Evolutionary conservation across 2,888 invertebrate species (phyloP).

Genomic region (Oscheius sp.): DNA sequence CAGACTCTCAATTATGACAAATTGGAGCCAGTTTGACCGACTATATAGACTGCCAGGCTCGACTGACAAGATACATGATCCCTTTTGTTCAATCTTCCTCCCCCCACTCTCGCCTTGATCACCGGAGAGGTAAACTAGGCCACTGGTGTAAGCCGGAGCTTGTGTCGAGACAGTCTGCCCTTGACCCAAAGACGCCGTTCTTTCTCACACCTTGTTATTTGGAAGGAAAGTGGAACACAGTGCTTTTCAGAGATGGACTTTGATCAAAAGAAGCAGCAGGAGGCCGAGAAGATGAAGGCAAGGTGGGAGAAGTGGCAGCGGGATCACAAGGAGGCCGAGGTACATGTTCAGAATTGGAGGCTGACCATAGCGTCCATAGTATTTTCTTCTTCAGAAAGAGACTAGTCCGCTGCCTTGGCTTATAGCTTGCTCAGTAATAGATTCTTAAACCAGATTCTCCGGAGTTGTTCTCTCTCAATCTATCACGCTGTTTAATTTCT

Average conservation of each 20-base stretch:
- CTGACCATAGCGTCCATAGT: too few relatives aligned
- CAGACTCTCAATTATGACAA: neutral
- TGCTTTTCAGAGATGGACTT: constrained; percentile 44
- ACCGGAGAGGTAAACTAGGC: too few relatives aligned
- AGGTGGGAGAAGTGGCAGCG: constrained; percentile 59
- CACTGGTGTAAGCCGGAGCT: too few relatives aligned
- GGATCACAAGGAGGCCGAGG: constrained; percentile 54
- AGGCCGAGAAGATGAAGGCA: constrained; percentile 52
- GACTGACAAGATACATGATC: neutral
- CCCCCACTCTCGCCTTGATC: neutral
- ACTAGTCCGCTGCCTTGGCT: too few relatives aligned
- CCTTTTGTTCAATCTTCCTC: constrained; percentile 9
- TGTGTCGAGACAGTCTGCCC: constrained; percentile 9
- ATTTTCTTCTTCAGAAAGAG: too few relatives aligned
- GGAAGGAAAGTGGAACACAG: neutral
- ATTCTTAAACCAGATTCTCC: too few relatives aligned
- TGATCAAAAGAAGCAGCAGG: constrained; percentile 55
- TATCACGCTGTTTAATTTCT: too few relatives aligned
- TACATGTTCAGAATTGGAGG: too few relatives aligned
- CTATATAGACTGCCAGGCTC: neutral
- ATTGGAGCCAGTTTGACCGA: constrained; percentile 3
- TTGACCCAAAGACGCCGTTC: constrained; percentile 34
- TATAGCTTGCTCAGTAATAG: too few relatives aligned
- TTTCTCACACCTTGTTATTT: constrained; percentile 32
- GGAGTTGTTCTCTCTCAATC: too few relatives aligned